These are phyloP conservation scores for Chaitophorus viminalis DNA, from an alignment of 2,888 invertebrate species.

Conservation along the genomic window DNA sequence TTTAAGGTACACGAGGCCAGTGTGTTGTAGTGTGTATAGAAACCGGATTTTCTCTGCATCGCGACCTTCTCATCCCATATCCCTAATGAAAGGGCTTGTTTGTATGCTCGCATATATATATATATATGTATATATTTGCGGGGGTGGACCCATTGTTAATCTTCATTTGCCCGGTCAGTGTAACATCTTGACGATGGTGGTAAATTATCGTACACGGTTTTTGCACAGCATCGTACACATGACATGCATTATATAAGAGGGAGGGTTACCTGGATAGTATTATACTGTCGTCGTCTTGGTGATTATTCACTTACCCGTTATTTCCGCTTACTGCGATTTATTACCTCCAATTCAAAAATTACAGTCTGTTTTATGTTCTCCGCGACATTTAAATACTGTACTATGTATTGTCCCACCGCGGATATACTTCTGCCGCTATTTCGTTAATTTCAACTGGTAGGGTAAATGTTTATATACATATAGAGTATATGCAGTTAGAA, in stretches of 20 bases:
- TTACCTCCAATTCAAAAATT: conserved; percentile 40
- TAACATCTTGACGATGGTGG: conserved; percentile 46
- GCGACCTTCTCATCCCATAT: conserved; percentile 4
- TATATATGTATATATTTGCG: conserved; percentile 26
- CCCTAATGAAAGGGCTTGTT: conserved; percentile 15
- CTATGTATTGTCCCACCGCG: background rate
- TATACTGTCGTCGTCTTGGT: conserved; percentile 26
- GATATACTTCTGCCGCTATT: background rate
- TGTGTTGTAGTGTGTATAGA: too few relatives aligned
- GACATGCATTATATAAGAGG: background rate
- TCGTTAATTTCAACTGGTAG: background rate
- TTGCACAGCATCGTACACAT: background rate
- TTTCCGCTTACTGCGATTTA: conserved; percentile 30
- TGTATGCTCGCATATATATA: too few relatives aligned
- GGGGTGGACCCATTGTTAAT: conserved; percentile 53
- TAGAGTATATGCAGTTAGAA: conserved; percentile 1
- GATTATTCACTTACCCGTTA: conserved; percentile 57
- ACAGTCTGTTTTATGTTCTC: conserved; percentile 38
- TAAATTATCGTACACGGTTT: conserved; percentile 42
- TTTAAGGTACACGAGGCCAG: too few relatives aligned
- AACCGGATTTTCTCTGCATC: conserved; percentile 52
- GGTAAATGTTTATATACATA: background rate
- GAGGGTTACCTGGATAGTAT: conserved; percentile 56
- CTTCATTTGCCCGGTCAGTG: conserved; percentile 60
- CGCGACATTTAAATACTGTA: conserved; percentile 47